These are phyloP conservation scores for Gallinago undulata DNA, from an alignment of 2,113 vertebrate species.

Conservation along the genomic window DNA sequence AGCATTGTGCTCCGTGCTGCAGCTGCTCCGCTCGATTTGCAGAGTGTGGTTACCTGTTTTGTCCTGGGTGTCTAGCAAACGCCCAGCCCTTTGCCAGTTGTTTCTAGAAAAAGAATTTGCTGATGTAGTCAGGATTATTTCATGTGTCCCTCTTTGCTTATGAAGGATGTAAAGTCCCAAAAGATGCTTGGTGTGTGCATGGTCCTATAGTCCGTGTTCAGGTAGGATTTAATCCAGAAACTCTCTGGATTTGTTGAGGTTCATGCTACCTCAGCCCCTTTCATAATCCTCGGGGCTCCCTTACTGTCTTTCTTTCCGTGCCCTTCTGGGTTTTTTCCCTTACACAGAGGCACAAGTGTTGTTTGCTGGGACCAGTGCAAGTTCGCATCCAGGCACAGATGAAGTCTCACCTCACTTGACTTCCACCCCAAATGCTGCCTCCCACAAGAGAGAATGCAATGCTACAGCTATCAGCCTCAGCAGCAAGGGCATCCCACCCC, in stretches of 20 bases:
- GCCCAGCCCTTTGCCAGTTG: not conserved
- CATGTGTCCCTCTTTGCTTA: not conserved
- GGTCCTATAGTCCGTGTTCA: fast-evolving
- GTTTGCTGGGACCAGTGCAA: not conserved
- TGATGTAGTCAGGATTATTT: not conserved
- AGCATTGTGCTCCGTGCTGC: not conserved
- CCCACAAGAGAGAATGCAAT: fast-evolving
- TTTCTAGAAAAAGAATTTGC: not conserved
- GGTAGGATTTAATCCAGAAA: not conserved
- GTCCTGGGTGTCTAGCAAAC: not conserved
- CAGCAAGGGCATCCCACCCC: not conserved
- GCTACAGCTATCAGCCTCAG: not conserved
- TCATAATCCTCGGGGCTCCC: not conserved
- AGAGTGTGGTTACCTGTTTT: not conserved
- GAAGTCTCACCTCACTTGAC: fast-evolving
- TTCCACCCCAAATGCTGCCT: not conserved
- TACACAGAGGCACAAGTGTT: fast-evolving
- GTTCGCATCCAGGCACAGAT: not conserved
- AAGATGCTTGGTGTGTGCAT: not conserved
- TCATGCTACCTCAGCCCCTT: not conserved
- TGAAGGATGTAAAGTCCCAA: not conserved
- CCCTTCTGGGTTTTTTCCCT: not conserved
- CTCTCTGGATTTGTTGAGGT: not conserved
- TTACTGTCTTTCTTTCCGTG: not conserved
- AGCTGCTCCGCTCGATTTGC: not conserved